Evolutionary conservation across 2,797 vertebrate species (phyloP).

Genomic region (Phoebastria nigripes): DNA sequence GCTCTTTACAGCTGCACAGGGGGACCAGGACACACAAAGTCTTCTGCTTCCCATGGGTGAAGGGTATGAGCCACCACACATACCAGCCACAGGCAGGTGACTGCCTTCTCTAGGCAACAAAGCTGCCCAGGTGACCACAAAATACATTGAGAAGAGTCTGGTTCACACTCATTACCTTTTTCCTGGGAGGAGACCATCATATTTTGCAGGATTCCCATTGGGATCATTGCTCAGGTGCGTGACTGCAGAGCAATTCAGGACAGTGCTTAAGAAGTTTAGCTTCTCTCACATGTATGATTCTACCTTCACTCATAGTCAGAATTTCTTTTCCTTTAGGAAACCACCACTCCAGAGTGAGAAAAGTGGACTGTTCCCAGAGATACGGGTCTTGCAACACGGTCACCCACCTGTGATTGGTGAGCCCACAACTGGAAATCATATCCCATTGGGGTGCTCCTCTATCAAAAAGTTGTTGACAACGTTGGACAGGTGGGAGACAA

Average conservation of each 20-base stretch:
- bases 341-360: neutral
- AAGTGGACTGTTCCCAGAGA: neutral
- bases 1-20: neutral
- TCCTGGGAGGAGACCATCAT: neutral
- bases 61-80: neutral
- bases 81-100: neutral
- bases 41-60: neutral
- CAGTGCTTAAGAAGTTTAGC: neutral
- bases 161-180: neutral
- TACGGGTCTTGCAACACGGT: fast-evolving
- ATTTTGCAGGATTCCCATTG: neutral
- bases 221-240: neutral
- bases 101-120: neutral
- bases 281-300: neutral
- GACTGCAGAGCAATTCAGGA: neutral
- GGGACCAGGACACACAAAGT: neutral
- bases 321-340: neutral
- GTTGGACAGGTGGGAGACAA: neutral
- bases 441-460: neutral
- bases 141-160: neutral
- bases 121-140: neutral
- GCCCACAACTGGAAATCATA: neutral
- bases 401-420: neutral
- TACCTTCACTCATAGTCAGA: neutral
- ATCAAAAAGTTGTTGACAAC: neutral